These are phyloP conservation scores for Lithophane socia DNA, from an alignment of 2,888 invertebrate genomes.

Conservation along the genomic window DNA sequence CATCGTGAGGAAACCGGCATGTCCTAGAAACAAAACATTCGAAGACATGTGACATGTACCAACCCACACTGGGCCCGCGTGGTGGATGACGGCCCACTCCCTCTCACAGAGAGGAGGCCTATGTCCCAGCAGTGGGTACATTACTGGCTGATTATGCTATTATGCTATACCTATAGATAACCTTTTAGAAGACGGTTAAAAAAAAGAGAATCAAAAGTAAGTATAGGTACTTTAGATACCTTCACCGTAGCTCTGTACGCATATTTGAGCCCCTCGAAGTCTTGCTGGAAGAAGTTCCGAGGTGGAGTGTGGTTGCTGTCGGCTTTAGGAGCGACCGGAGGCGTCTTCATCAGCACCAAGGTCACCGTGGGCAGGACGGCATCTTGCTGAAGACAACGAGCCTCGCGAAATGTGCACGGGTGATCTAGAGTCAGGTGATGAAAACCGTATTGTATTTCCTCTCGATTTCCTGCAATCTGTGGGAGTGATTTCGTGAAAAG, in stretches of 20 bases:
- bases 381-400: conserved; percentile 84
- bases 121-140: no score
- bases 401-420: conserved; percentile 85
- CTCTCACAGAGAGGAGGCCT: no score
- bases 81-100: no score
- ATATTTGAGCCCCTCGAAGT: conserved; percentile 83
- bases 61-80: no score
- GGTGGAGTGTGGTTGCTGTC: conserved; percentile 72
- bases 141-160: no score
- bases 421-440: conserved; percentile 74
- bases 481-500: no score
- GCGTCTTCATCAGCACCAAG: conserved; percentile 76
- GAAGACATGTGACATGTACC: no score
- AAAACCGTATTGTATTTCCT: background rate
- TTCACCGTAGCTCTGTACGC: conserved; percentile 83
- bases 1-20: no score
- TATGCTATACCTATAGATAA: no score
- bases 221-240: conserved; percentile 63
- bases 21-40: no score
- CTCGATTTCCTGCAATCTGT: no score
- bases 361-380: conserved; percentile 85
- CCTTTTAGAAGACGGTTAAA: no score
- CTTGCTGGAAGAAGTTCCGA: conserved; percentile 82
- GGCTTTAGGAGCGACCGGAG: conserved; percentile 70
- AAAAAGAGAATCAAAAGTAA: background rate